Evolutionary conservation across 2,888 invertebrate species (phyloP), one percentile per base, ranked within the genome.

Genomic region (Amitus sp.): DNA sequence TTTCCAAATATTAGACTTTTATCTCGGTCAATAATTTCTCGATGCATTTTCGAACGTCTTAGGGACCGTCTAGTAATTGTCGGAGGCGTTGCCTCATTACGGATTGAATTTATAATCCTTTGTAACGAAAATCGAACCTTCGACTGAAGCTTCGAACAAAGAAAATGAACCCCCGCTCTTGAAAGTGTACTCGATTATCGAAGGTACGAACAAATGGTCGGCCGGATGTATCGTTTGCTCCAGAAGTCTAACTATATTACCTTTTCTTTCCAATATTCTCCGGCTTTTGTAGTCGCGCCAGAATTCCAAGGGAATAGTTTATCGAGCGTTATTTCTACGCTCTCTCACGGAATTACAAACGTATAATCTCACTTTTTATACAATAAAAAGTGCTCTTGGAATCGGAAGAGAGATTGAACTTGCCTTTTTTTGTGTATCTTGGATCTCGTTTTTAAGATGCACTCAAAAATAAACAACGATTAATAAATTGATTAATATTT

Each of bases 151-250:
- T 68, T 59, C 48, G 30, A 27, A 46, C 54, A 51, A 27, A 46
- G 54, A 57, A 57, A 65, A 58, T 47, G 56, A 61, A 61, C 68
- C 67, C 62, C 68, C 63, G 64, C 50, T 50, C 43, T 54, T 62
- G 61, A 60, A 65, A 66, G 63, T 66, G 62, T 70, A 73, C 69
- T 69, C 73, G 72, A 73, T 73, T 73, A 73, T 67, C 68, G 66
- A 65, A 67, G 65, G 66, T 69, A 73, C 66, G 56, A 59, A 53
- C 64, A 63, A 60, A 65, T 48, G 63, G 58, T 54, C 49, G 58
- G 54, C 48, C 45, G 43, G 50, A 47, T 53, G 58, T 67, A 58
- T 58, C 67, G 47, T 39, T 52, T 47, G 40, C 43, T 47, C 49
- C 46, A 28, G 40, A 47, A 47, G 48, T 51, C 59, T 58, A 67